These are phyloP conservation scores for Megaleporinus macrocephalus DNA, from an alignment of 2,113 vertebrate genomes.

Conservation along the genomic window DNA sequence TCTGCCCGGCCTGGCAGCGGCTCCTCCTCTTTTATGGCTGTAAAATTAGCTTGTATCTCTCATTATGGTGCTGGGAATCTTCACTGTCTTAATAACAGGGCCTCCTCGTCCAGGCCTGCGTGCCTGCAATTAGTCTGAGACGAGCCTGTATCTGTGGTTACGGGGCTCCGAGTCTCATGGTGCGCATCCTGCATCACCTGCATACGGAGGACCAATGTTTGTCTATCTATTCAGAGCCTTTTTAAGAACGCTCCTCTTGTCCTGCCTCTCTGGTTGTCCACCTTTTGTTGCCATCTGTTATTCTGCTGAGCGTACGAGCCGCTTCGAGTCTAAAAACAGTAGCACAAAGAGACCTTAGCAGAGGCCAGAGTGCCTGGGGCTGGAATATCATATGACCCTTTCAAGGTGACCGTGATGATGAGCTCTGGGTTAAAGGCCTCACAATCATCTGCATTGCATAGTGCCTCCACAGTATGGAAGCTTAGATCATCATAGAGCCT, in stretches of 20 bases:
- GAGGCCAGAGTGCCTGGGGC: background rate
- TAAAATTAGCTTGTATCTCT: background rate
- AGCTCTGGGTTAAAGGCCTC: slow-evolving; percentile 9
- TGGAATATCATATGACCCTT: slow-evolving; percentile 9
- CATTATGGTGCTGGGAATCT: background rate
- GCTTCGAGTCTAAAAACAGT: slow-evolving; percentile 24
- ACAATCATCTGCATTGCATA: background rate
- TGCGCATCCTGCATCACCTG: background rate
- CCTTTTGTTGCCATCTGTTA: slow-evolving; percentile 2
- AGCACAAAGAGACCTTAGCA: background rate
- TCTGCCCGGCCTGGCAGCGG: background rate
- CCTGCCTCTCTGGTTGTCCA: background rate
- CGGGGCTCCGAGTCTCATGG: background rate
- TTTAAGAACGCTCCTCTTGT: background rate
- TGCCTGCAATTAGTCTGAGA: no score
- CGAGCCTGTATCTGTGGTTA: background rate
- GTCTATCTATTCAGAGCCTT: background rate
- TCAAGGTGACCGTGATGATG: slow-evolving; percentile 33
- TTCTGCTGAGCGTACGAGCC: background rate
- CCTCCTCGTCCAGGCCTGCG: no score
- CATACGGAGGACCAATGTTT: background rate
- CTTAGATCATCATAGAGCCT: background rate
- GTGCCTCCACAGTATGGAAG: background rate
- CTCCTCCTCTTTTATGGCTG: background rate
- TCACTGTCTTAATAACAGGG: background rate